Base-by-base conservation (phyloP, 1,140 invertebrate species). In the Harpegnathos saltator region DNA sequence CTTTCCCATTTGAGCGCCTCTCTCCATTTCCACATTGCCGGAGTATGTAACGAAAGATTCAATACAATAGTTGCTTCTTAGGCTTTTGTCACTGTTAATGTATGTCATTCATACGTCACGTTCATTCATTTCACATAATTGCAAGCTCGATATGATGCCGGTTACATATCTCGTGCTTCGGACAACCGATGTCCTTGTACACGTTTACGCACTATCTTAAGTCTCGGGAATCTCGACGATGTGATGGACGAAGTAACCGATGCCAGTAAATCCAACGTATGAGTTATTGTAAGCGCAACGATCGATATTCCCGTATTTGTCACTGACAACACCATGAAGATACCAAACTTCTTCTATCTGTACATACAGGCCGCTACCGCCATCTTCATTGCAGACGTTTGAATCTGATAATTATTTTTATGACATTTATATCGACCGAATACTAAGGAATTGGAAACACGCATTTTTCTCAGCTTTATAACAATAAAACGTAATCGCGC, bases 351-450 rank as follows among this genome's bases (percentile, higher is more conserved):
- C 84, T 29, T 83, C 15, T 52, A 58, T 88, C 54, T 84, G 61
- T 52, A 90, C 93, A 83, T 59, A 89, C 7, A 94, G 73, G 15
- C 90, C 92, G 19, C 92, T 90, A 7, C 92, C 92, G 54, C 91
- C 92, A 71, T 93, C 91, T 11, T 90, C 89, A 14, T 91, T 86
- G 65, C 91, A 91, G 0, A 91, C 77, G 63, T 83, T 90, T 12
- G 86, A 88, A 22, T 88, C 91, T 92, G 59, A n/a, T 71, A 77
- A 84, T 71, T 59, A 59, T 11, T 19, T 69, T 33, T 0, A n/a
- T n/a, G n/a, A n/a, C n/a, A n/a, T n/a, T n/a, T n/a, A n/a, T n/a
- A n/a, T n/a, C n/a, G n/a, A n/a, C n/a, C n/a, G n/a, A n/a, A n/a
- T n/a, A n/a, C n/a, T n/a, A n/a, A n/a, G n/a, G n/a, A n/a, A n/a